These are phyloP conservation scores for Sepiola atlantica DNA, from an alignment of 2,888 invertebrate species.

Conservation along the genomic window DNA sequence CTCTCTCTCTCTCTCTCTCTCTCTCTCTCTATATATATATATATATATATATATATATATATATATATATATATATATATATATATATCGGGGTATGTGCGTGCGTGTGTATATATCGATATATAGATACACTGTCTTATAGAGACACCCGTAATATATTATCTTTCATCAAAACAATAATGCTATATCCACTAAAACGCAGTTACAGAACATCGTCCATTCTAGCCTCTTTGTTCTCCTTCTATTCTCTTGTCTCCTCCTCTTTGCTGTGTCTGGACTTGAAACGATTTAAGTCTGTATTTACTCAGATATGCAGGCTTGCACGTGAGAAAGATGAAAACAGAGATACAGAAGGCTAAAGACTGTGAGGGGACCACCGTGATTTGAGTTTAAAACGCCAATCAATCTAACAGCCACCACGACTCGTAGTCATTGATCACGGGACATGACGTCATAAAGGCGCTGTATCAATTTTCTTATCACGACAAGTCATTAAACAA, in stretches of 20 bases:
- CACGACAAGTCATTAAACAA: conserved; percentile 32
- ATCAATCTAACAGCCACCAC: background rate
- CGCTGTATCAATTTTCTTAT: background rate
- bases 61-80: background rate
- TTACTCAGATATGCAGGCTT: background rate
- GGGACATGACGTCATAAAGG: background rate
- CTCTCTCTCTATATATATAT: background rate
- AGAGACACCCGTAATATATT: too few relatives aligned
- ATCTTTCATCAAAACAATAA: background rate
- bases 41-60: conserved; percentile 10
- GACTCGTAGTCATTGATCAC: background rate
- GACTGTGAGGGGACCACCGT: background rate
- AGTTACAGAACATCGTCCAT: background rate
- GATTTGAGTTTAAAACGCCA: background rate
- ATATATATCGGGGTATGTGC: too few relatives aligned
- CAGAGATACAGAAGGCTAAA: background rate
- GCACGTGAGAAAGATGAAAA: background rate
- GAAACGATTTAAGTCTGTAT: background rate
- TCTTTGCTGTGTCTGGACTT: background rate
- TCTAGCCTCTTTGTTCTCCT: background rate
- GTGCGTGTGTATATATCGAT: too few relatives aligned
- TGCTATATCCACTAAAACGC: background rate
- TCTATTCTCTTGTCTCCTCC: background rate
- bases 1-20: too few relatives aligned
- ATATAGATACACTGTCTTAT: too few relatives aligned